Conservation (phyloP, 2,113 vertebrate species). For the Bucco capensis region DNA sequence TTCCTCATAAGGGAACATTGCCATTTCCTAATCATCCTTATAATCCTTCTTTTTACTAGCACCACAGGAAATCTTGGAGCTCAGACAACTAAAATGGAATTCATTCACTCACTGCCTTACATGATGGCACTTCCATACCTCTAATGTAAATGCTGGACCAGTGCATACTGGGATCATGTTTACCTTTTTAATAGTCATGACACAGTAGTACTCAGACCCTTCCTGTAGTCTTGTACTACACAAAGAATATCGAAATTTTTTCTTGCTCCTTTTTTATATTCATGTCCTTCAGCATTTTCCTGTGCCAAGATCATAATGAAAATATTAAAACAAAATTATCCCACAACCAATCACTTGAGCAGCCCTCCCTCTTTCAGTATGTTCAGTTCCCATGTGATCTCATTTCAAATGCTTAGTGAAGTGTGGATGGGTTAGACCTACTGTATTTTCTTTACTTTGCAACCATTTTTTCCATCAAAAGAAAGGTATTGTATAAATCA, state of each 20-base stretch:
- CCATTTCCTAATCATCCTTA: neutral
- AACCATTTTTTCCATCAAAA: neutral
- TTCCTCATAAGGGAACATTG: neutral
- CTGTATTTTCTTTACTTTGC: neutral
- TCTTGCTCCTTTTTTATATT: neutral
- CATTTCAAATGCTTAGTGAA: neutral
- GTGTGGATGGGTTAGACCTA: neutral
- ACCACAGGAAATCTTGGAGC: neutral
- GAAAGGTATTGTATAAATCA: neutral
- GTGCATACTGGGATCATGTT: neutral
- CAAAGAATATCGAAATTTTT: neutral
- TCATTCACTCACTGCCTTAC: neutral
- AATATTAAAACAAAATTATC: neutral
- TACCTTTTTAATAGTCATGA: neutral
- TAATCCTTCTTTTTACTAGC: neutral
- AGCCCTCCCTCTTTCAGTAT: neutral
- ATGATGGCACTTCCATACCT: neutral
- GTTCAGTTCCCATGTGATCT: neutral
- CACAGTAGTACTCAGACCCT: neutral
- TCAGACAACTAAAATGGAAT: neutral
- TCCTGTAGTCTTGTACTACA: neutral
- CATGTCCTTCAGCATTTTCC: neutral
- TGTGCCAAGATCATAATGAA: neutral
- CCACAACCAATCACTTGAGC: neutral
- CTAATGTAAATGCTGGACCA: neutral